These are phyloP conservation scores for Pogonus chalceus DNA, from an alignment of 1,140 invertebrate genomes.

Conservation along the genomic window DNA sequence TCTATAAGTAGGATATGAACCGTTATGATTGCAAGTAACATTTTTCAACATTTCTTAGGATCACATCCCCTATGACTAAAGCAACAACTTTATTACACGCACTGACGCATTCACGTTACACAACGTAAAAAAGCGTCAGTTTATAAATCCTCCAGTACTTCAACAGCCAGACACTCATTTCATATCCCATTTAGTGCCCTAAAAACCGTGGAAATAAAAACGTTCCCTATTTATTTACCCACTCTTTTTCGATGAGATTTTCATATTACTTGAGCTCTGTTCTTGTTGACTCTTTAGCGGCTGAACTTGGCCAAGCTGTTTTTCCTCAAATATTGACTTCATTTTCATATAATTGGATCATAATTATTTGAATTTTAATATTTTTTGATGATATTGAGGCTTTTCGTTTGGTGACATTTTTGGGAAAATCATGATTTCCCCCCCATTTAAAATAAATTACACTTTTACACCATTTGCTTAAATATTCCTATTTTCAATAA, in stretches of 20 bases:
- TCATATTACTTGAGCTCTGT: not conserved
- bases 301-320: no score
- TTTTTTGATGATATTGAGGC: no score
- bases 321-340: slow-evolving; percentile 3
- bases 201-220: slow-evolving; percentile 28
- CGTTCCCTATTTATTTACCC: not conserved
- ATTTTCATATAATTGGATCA: slow-evolving; percentile 5
- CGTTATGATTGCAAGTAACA: no score
- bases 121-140: slow-evolving; percentile 13
- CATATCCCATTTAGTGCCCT: slow-evolving; percentile 28
- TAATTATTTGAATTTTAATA: slow-evolving; percentile 8
- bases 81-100: slow-evolving; percentile 10
- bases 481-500: no score
- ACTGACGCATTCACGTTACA: not conserved
- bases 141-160: not conserved
- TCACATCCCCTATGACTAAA: slow-evolving; percentile 10
- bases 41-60: slow-evolving; percentile 8
- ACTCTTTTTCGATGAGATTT: not conserved
- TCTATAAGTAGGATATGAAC: no score
- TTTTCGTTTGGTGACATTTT: no score
- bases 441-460: no score
- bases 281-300: not conserved
- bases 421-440: no score
- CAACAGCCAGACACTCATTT: slow-evolving; percentile 19
- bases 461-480: no score